Conservation (phyloP, 2,888 invertebrate species). For the Resseliella maxima region DNA sequence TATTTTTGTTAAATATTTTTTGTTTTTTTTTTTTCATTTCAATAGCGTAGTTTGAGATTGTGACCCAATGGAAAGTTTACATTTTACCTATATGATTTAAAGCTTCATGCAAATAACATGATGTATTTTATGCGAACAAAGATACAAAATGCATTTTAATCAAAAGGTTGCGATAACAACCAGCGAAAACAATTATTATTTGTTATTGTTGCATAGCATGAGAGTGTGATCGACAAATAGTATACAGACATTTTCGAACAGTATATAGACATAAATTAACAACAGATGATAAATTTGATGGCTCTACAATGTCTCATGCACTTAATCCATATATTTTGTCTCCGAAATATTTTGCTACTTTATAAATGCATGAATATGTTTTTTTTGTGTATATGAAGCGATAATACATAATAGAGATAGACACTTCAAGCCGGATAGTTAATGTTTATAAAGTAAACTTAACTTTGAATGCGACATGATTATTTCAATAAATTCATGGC, state of each 20-base stretch:
- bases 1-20: not conserved
- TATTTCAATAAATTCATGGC: too few relatives aligned
- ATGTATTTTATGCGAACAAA: not conserved
- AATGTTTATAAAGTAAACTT: too few relatives aligned
- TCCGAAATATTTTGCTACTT: too few relatives aligned
- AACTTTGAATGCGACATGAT: too few relatives aligned
- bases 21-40: not conserved
- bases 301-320: too few relatives aligned
- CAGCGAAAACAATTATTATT: not conserved
- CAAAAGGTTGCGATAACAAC: constrained; percentile 39
- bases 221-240: not conserved
- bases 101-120: not conserved
- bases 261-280: too few relatives aligned
- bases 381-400: too few relatives aligned
- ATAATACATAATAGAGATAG: too few relatives aligned
- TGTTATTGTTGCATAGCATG: not conserved
- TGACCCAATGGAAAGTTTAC: not conserved
- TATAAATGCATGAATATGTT: too few relatives aligned
- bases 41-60: not conserved
- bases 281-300: too few relatives aligned
- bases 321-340: too few relatives aligned
- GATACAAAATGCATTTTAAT: not conserved
- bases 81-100: not conserved
- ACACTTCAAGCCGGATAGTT: too few relatives aligned
- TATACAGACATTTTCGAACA: not conserved